Conservation (phyloP, 2,113 vertebrate genomes). For the Halichoeres trimaculatus region DNA sequence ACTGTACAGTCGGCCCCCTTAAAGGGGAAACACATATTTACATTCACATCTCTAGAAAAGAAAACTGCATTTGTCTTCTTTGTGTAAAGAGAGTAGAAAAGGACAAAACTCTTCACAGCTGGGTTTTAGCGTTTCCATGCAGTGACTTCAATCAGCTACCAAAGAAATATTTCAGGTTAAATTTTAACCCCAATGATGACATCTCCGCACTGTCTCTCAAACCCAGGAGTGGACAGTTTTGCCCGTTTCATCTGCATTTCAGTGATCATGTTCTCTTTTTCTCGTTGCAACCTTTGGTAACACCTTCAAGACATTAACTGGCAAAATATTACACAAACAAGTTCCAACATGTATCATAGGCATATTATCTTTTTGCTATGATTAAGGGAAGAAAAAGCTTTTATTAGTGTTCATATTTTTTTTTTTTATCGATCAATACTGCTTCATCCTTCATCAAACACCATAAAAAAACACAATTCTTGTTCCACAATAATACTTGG, state of each 20-base stretch:
- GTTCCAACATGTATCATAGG: constrained; percentile 13
- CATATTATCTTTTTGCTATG: constrained; percentile 20
- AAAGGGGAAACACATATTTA: constrained; percentile 71
- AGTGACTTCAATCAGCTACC: constrained; percentile 1
- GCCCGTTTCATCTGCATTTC: constrained; percentile 38
- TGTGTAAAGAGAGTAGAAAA: constrained; percentile 52
- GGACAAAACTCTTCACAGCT: constrained; percentile 38
- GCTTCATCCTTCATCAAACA: constrained; percentile 51
- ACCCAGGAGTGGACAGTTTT: constrained; percentile 39
- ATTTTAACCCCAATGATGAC: neutral
- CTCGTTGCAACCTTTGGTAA: constrained; percentile 73
- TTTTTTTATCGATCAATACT: constrained; percentile 39
- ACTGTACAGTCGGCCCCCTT: constrained; percentile 73
- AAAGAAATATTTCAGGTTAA: neutral
- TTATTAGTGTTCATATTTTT: neutral
- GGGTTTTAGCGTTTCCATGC: constrained; percentile 20
- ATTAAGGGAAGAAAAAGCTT: constrained; percentile 38
- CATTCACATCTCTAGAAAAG: constrained; percentile 78
- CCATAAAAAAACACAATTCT: constrained; percentile 15
- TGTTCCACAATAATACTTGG: constrained; percentile 26
- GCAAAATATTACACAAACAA: constrained; percentile 41
- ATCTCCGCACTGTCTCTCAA: constrained; percentile 9
- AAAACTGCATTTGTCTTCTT: constrained; percentile 34
- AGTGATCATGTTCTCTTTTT: constrained; percentile 51
- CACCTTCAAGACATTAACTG: constrained; percentile 55